phyloP scores from a whole-genome alignment of 2,888 invertebrate genomes.

The Cephus nigrinus region DNA sequence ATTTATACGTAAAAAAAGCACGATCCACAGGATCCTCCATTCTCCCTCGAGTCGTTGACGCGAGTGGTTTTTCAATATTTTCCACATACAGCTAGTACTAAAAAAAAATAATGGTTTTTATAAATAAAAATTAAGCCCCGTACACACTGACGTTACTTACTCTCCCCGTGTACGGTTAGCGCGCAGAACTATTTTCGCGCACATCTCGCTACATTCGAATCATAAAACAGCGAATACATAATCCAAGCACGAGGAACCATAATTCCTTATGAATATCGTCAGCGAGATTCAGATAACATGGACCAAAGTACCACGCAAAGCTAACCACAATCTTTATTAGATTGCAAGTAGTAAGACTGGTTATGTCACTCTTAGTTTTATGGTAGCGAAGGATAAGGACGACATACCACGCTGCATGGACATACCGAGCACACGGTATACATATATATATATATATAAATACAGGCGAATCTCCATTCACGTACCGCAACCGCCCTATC shows the following conservation, averaged over 20 bases:
- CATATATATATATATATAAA: not conserved
- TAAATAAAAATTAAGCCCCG: no score
- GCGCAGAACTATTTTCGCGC: no score
- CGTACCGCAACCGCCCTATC: not conserved
- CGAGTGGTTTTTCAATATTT: no score
- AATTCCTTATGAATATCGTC: conserved; percentile 25
- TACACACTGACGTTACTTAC: no score
- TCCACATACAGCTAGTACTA: no score
- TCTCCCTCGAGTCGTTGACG: no score
- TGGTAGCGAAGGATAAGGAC: conserved; percentile 31
- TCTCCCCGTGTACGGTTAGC: no score
- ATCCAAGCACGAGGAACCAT: conserved; percentile 27
- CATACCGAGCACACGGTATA: not conserved
- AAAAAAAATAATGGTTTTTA: no score
- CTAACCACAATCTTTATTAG: conserved; percentile 20
- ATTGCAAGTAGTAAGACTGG: conserved; percentile 30
- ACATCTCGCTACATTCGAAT: not conserved
- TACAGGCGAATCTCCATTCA: not conserved
- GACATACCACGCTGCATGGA: not conserved
- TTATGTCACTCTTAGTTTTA: conserved; percentile 37
- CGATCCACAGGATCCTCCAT: no score
- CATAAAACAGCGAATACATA: conserved; percentile 24
- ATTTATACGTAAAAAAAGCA: no score
- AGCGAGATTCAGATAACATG: conserved; percentile 19
- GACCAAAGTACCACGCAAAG: conserved; percentile 17